Base-by-base conservation (phyloP, 2,113 vertebrate genomes). In the Rhynchomys soricoides region DNA sequence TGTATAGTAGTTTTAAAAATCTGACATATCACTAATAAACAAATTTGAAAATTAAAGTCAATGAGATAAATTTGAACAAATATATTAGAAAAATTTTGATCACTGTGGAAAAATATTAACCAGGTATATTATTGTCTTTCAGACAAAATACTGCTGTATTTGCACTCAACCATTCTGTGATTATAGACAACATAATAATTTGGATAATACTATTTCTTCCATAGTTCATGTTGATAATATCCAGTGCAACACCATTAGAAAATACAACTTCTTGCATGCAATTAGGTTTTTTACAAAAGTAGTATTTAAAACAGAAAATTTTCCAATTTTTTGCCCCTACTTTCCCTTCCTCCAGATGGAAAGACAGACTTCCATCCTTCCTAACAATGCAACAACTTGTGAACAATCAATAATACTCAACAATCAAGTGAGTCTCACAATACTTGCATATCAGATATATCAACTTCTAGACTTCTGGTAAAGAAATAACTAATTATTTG, bases 291-390 rank as follows among this genome's bases (percentile, higher is more conserved):
- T 37, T 24, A 3, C 24, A 7, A 78, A 90, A 59, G 24, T 3
- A 1, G 40, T 6, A 3, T 5, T 59, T 91, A 6, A 24, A 17
- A n/a, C 4, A 45, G 1, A 29, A 1, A 45, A 11, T 78, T 57
- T 34, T 2, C 0, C 19, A 6, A 2, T 77, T 45, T n/a, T n/a
- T 4, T 3, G 9, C 1, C 3, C n/a, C 5, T 50, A 1, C 24
- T 37, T 52, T 24, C 0, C 2, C 26, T 64, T 83, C 1, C 1
- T 4, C 10, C 66, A 45, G 11, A 19, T 59, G n/a, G 55, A 7
- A 6, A 85, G 19, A 29, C 1, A 29, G 29, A 55, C 4, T 81
- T 37, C 50, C 21, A n/a, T 2, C 50, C 78, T 37, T 81, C 50
- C 4, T 34, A 10, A 78, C 10, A 34, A 68, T 68, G 15, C 48